Conservation (phyloP, 2,888 invertebrate genomes). For the Nezara viridula region DNA sequence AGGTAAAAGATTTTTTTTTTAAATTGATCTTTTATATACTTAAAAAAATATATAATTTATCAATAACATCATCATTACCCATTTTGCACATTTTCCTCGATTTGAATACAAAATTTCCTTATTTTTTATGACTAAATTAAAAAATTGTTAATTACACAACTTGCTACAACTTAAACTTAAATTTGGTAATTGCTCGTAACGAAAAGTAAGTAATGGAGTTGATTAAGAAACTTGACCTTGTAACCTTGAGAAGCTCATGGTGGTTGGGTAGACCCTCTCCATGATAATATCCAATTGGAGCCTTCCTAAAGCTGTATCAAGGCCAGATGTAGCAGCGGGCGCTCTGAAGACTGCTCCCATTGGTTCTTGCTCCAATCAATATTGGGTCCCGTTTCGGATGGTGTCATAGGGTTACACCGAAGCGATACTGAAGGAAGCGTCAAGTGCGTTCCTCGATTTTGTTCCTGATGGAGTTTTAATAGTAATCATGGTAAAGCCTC, state of each 20-base stretch:
- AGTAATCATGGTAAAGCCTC: no score
- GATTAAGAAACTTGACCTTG: not conserved
- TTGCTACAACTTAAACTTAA: not conserved
- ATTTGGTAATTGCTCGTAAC: not conserved
- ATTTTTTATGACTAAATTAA: no score
- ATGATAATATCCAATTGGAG: not conserved
- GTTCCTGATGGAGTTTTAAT: no score
- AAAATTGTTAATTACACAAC: not conserved
- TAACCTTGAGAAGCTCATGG: not conserved
- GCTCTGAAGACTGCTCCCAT: not conserved
- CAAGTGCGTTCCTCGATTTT: not conserved
- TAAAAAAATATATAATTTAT: no score
- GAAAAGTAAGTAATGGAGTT: not conserved
- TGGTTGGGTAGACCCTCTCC: not conserved
- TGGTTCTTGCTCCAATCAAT: constrained; percentile 33
- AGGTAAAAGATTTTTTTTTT: no score
- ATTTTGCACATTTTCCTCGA: no score
- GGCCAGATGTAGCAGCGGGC: not conserved
- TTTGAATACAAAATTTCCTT: no score
- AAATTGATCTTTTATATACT: no score
- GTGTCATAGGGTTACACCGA: not conserved
- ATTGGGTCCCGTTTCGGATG: not conserved
- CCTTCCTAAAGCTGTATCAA: not conserved
- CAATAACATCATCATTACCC: no score
- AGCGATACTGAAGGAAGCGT: not conserved